These are phyloP conservation scores for Ammospiza maritima DNA, from an alignment of 2,797 vertebrate genomes.

Conservation along the genomic window DNA sequence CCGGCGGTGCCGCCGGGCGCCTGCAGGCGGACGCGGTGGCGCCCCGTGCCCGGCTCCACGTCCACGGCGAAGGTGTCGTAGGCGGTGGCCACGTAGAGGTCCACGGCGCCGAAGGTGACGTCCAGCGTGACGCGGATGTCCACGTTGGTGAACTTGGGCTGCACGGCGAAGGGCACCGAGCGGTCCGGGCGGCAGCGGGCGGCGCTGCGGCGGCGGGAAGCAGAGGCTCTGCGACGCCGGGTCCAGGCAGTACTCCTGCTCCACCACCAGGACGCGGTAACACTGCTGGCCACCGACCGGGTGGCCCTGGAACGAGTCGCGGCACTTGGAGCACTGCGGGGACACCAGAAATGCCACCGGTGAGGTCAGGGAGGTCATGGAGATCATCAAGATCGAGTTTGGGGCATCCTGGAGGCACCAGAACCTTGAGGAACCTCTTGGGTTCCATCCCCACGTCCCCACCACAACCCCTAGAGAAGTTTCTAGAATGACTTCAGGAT, in stretches of 20 bases:
- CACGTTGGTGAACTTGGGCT: background rate
- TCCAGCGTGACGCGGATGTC: background rate
- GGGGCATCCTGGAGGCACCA: too few relatives aligned
- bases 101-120: background rate
- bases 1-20: background rate
- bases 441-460: too few relatives aligned
- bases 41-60: background rate
- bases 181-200: background rate
- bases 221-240: background rate
- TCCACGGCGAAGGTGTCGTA: background rate
- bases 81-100: background rate
- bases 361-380: background rate
- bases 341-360: accelerated
- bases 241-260: background rate
- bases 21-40: background rate
- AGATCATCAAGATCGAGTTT: too few relatives aligned
- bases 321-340: background rate
- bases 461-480: too few relatives aligned
- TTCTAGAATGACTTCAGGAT: too few relatives aligned
- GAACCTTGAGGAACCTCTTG: too few relatives aligned
- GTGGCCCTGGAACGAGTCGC: background rate
- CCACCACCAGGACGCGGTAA: background rate
- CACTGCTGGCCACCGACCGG: background rate
- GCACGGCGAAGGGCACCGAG: background rate
- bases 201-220: background rate